Evolutionary conservation across 2,113 vertebrate genomes (phyloP).

Genomic region (Motacilla tschutschensis): DNA sequence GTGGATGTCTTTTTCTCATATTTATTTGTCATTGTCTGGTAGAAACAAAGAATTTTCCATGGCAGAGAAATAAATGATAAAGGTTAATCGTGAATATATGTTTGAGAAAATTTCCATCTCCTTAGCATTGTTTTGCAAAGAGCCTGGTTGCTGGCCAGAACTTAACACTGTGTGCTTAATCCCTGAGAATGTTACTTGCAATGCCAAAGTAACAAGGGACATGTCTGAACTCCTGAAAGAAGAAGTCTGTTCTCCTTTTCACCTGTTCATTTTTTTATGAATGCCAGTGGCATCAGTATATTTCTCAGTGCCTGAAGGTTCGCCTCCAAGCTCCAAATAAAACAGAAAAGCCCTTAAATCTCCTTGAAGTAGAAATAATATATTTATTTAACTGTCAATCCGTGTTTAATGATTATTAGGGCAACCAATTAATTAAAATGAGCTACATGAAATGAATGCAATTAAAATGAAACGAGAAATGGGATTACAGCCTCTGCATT

Average conservation of each 20-base stretch:
- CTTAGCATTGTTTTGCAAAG: background rate
- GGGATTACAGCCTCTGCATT: background rate
- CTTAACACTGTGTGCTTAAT: background rate
- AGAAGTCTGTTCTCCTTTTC: background rate
- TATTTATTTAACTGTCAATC: conserved; percentile 15
- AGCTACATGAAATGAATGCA: background rate
- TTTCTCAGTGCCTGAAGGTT: background rate
- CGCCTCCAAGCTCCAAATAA: background rate
- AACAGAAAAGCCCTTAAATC: background rate
- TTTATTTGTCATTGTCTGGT: background rate
- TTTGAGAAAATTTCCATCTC: background rate
- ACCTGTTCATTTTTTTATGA: background rate
- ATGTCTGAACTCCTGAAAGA: background rate
- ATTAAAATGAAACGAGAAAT: background rate
- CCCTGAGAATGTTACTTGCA: background rate
- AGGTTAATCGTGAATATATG: background rate
- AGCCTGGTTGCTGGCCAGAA: background rate
- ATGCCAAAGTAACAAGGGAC: background rate
- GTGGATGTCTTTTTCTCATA: background rate
- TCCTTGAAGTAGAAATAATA: background rate
- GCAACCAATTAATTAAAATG: conserved; percentile 20
- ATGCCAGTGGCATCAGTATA: background rate
- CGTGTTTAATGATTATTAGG: conserved; percentile 18
- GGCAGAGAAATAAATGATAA: background rate
- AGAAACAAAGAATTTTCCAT: background rate